Conservation (phyloP, 1,140 invertebrate species). For the Calliphora vicina region DNA sequence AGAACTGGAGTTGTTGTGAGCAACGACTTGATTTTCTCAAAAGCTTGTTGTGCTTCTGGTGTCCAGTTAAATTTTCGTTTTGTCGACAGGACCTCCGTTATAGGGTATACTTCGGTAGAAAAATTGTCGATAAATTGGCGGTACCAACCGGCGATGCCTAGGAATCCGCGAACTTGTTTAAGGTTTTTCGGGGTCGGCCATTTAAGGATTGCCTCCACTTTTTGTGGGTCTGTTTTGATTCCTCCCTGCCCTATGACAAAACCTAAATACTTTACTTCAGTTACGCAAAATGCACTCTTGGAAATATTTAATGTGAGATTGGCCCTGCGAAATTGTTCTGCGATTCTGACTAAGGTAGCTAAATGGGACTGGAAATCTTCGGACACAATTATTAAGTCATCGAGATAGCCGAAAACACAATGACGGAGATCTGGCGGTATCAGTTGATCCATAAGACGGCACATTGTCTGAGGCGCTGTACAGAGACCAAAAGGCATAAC, state of each 20-base stretch:
- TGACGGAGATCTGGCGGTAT: neutral
- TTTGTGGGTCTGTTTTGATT: conserved; percentile 23
- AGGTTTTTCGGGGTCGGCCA: neutral
- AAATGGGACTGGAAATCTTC: conserved; percentile 19
- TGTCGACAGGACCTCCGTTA: conserved; percentile 53
- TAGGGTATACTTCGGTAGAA: conserved; percentile 48
- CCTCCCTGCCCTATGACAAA: conserved; percentile 25
- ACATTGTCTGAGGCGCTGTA: conserved; percentile 33
- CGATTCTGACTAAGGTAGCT: neutral
- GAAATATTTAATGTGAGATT: conserved; percentile 25
- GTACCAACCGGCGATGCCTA: conserved; percentile 54
- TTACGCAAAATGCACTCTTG: conserved; percentile 23
- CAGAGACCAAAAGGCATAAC: conserved; percentile 45
- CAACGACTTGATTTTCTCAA: conserved; percentile 10
- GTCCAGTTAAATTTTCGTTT: conserved; percentile 27
- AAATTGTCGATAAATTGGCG: conserved; percentile 56
- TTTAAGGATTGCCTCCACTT: conserved; percentile 2
- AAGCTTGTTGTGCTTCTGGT: conserved; percentile 15
- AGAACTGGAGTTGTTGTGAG: conserved; percentile 44
- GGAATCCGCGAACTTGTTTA: conserved; percentile 2
- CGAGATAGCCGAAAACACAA: conserved; percentile 21
- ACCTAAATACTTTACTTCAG: conserved; percentile 27
- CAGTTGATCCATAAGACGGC: conserved; percentile 34
- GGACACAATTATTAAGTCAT: conserved; percentile 19
- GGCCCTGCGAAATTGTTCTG: conserved; percentile 19